phyloP scores from a whole-genome alignment of 1,140 invertebrate genomes.

The Carposina sasakii region DNA sequence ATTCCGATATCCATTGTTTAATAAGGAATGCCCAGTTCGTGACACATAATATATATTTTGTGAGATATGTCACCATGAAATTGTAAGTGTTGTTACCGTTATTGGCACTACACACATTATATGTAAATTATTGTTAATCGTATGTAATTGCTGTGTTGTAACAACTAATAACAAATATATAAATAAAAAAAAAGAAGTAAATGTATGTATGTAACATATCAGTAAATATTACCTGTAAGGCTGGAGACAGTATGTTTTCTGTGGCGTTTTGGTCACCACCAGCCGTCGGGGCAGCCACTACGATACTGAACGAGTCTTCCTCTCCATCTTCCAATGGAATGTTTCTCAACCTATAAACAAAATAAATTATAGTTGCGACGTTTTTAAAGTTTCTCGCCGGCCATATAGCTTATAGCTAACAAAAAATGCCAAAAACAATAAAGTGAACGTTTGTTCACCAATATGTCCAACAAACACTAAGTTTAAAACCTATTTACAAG shows the following conservation, averaged over 20 bases:
- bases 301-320: slow-evolving; percentile 77
- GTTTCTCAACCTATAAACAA: slow-evolving; percentile 79
- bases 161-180: slow-evolving; percentile 10
- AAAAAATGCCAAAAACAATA: not conserved
- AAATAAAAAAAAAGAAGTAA: slow-evolving; percentile 3
- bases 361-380: not conserved
- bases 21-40: too few relatives aligned
- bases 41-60: too few relatives aligned
- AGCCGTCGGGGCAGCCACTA: slow-evolving; percentile 59
- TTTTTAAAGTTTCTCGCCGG: not conserved
- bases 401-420: not conserved
- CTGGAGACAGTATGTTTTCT: slow-evolving; percentile 87
- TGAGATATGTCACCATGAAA: too few relatives aligned
- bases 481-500: not conserved
- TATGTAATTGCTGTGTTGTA: too few relatives aligned
- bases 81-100: too few relatives aligned
- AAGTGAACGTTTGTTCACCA: not conserved
- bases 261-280: slow-evolving; percentile 60
- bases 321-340: slow-evolving; percentile 95
- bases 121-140: too few relatives aligned
- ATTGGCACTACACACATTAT: too few relatives aligned
- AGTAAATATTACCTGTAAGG: slow-evolving; percentile 75
- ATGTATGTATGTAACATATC: not conserved
- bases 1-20: too few relatives aligned
- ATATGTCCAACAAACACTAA: not conserved